Evolutionary conservation across 2,113 vertebrate species (phyloP), one percentile per base, ranked within the genome.

Genomic region (Sinosuthora webbiana): DNA sequence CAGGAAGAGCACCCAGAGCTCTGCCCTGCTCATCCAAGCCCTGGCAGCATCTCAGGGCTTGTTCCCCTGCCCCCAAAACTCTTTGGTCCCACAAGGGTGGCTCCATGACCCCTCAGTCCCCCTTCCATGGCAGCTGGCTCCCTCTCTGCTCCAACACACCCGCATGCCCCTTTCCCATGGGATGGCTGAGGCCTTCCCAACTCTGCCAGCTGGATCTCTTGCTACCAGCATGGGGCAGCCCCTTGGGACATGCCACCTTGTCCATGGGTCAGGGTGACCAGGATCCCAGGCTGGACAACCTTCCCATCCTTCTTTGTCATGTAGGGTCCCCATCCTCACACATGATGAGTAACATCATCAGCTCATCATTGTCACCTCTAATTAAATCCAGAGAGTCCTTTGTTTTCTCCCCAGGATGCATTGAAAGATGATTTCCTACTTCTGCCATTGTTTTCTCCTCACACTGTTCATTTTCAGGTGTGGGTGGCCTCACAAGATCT

Each of bases 141-240:
- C 16, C 21, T 47, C 60, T 24, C 45, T 25, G 67, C 41, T 74
- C 55, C 69, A 55, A 16, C 4, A 3, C n/a, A 47, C 10, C 35
- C 3, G 0, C n/a, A 39, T 0, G 0, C 4, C 20, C 53, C 30
- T 75, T 71, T 53, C 62, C 71, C 69, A 30, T 1, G 31, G 78
- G 49, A 64, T 35, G 17, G n/a, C 25, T 6, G 6, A 47, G 39
- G 25, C 7, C 4, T 25, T 39, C 62, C 50, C 82, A 64, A 49
- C n/a, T 31, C 56, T 42, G 17, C 18, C 5, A 33, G 71, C 20
- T 73, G 31, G 20, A 6, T 31, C 37, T 6, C 15, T 2, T 7
- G n/a, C 25, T 27, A 24, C 12, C 60, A 33, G 53, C 20, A 5
- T 15, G 7, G 30, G 24, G 28, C 14, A 79, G 39, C 24, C n/a